phyloP scores from a whole-genome alignment of 2,113 vertebrate species.

The Conger conger region DNA sequence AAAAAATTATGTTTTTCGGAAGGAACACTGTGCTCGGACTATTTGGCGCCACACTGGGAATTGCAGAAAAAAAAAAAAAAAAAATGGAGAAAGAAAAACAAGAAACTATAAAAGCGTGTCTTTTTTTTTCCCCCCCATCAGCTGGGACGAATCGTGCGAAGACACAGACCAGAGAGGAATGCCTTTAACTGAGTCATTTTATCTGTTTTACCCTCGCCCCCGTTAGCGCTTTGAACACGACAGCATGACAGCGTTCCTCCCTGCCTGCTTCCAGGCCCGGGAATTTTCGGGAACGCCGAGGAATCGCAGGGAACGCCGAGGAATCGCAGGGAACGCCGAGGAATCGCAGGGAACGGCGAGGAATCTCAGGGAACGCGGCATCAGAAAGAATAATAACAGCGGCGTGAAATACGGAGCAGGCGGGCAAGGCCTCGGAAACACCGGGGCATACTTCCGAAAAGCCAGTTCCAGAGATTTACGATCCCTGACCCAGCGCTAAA shows the following conservation, averaged over 20 bases:
- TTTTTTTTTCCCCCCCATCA: neutral
- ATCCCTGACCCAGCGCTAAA: constrained; percentile 54
- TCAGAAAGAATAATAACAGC: neutral
- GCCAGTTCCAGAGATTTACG: constrained; percentile 38
- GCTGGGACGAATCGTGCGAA: constrained; percentile 7
- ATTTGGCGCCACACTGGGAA: neutral
- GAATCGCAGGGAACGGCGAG: neutral
- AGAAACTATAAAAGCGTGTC: neutral
- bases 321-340: neutral
- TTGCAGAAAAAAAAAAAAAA: neutral
- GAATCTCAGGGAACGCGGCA: neutral
- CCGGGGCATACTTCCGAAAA: constrained; percentile 33
- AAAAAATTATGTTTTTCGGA: neutral
- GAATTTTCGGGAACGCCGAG: neutral
- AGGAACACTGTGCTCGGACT: neutral
- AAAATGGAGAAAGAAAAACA: neutral
- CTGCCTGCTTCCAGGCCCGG: neutral
- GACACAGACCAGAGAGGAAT: constrained; percentile 14
- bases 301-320: neutral
- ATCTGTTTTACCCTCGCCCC: neutral
- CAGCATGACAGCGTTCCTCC: neutral
- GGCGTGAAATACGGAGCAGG: constrained; percentile 12
- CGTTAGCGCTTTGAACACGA: neutral
- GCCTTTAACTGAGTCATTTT: neutral
- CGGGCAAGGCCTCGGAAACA: neutral